Evolutionary conservation across 2,113 vertebrate genomes (phyloP).

Genomic region (Pterocles gutturalis): DNA sequence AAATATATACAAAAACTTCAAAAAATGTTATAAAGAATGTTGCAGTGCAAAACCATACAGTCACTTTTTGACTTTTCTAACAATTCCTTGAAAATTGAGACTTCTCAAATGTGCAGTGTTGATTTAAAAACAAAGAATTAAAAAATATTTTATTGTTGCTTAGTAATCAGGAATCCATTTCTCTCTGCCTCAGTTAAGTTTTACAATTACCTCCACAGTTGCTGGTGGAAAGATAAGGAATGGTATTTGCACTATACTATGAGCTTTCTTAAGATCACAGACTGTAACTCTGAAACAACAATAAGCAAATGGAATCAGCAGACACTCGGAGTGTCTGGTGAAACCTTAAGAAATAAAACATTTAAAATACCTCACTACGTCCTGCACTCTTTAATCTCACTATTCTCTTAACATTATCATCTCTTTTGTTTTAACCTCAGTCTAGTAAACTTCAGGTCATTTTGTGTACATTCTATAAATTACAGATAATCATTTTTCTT

Average conservation of each 20-base stretch:
- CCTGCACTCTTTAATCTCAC: constrained; percentile 42
- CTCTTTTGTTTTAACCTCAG: constrained; percentile 15
- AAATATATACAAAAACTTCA: background rate
- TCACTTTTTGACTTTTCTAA: background rate
- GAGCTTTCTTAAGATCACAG: constrained; percentile 2
- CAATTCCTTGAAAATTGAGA: background rate
- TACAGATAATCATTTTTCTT: constrained; percentile 44
- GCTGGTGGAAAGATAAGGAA: background rate
- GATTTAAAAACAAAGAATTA: background rate
- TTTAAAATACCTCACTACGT: background rate
- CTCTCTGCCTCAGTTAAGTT: background rate
- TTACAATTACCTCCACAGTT: background rate
- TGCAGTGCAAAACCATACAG: background rate
- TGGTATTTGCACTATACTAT: background rate
- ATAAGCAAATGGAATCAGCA: background rate
- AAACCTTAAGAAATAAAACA: background rate
- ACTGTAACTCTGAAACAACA: background rate
- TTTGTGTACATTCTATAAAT: constrained; percentile 13
- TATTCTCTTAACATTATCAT: constrained; percentile 35
- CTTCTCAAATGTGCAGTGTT: background rate
- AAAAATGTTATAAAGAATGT: background rate
- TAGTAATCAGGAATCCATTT: background rate
- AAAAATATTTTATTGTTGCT: background rate
- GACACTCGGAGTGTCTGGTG: background rate
- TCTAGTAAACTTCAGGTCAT: constrained; percentile 5